Percentiles rank a stretch among this genome's conserved stretches.
Conservation (phyloP, 2,113 vertebrate species). For the Patagioenas fasciata region DNA sequence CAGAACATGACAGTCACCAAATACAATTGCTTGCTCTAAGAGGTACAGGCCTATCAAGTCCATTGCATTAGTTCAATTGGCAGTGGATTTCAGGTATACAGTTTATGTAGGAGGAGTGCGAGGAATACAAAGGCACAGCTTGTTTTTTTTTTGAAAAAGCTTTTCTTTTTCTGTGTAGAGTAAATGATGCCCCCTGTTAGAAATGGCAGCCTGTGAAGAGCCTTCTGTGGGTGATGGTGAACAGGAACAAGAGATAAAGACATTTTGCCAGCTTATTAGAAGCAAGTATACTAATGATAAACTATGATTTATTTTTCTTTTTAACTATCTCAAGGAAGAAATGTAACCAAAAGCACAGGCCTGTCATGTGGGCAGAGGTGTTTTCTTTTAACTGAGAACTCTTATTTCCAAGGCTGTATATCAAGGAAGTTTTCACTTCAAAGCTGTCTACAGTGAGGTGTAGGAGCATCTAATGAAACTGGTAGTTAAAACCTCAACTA, state of each 20-base stretch:
- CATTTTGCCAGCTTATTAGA: neutral
- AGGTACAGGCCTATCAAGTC: neutral
- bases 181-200: neutral
- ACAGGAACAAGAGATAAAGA: neutral
- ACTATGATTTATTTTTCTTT: neutral
- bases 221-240: neutral
- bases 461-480: slow-evolving; percentile 21
- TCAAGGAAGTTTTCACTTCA: slow-evolving; percentile 37
- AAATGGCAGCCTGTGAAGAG: neutral
- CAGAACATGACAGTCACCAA: neutral
- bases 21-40: neutral
- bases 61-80: neutral
- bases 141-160: neutral
- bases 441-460: neutral
- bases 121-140: neutral
- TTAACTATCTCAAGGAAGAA: neutral
- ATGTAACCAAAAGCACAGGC: neutral
- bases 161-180: neutral
- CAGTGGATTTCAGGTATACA: neutral
- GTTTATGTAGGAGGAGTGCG: neutral
- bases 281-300: neutral
- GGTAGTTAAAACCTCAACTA: neutral
- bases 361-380: neutral
- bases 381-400: slow-evolving; percentile 11
- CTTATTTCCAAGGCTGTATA: neutral